Percentiles rank a stretch among this genome's conserved stretches.
phyloP scores from a whole-genome alignment of 2,888 invertebrate species.

The Clostera curtula region DNA sequence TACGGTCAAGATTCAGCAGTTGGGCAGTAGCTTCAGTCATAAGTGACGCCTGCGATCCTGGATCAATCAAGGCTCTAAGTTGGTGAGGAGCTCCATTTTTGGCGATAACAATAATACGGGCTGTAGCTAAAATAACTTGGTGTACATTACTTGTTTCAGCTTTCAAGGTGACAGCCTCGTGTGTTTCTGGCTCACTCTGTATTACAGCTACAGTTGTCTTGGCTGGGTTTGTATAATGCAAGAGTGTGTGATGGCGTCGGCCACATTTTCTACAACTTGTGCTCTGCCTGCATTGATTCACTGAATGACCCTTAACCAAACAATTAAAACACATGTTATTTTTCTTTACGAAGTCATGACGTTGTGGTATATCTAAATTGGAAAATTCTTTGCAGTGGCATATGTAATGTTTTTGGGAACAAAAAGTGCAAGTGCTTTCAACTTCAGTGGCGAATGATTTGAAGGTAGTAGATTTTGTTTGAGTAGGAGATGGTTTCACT shows the following conservation, averaged over 20 bases:
- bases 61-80: no score
- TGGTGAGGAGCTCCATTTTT: no score
- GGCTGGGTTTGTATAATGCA: neutral
- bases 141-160: no score
- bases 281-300: neutral
- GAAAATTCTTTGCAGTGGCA: conserved; percentile 9
- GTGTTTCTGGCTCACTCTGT: neutral
- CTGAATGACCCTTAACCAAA: conserved; percentile 2
- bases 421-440: conserved; percentile 7
- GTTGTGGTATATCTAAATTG: neutral
- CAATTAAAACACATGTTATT: conserved; percentile 2
- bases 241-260: conserved; percentile 1
- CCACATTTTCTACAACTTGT: neutral
- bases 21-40: no score
- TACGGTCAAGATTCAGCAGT: no score
- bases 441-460: conserved; percentile 7
- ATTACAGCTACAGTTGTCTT: neutral
- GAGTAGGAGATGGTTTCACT: no score
- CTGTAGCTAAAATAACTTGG: no score
- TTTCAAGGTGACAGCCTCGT: neutral
- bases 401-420: conserved; percentile 11
- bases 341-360: neutral
- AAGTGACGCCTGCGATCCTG: no score
- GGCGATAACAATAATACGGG: no score
- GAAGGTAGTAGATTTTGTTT: no score